Conservation (phyloP, 2,113 vertebrate genomes). For the Fukomys damarensis region DNA sequence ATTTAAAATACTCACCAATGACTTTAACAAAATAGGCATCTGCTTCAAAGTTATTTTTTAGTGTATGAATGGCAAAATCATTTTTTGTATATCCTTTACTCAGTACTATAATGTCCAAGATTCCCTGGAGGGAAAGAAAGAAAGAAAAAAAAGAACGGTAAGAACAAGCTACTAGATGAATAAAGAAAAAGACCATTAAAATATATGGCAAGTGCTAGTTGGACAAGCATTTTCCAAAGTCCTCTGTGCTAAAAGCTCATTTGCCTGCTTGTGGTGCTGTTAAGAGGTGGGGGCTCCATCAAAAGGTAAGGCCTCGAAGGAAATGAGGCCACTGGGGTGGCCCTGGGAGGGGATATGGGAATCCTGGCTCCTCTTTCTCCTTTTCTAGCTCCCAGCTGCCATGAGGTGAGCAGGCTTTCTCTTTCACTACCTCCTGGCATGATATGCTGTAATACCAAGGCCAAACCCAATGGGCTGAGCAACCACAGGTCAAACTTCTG, state of each 20-base stretch:
- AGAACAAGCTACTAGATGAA: background rate
- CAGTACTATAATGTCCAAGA: slow-evolving; percentile 96
- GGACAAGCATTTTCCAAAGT: background rate
- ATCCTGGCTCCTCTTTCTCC: background rate
- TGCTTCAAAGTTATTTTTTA: slow-evolving; percentile 98
- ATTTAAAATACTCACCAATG: slow-evolving; percentile 92
- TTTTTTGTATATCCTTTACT: slow-evolving; percentile 87
- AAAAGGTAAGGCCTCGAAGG: background rate
- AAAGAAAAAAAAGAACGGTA: slow-evolving; percentile 69
- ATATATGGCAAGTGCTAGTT: background rate
- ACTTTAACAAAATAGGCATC: slow-evolving; percentile 99
- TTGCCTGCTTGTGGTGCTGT: background rate
- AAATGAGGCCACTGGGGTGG: background rate
- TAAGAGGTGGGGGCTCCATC: background rate
- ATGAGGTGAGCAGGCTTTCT: background rate
- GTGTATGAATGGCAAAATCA: slow-evolving; percentile 91
- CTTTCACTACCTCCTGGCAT: background rate
- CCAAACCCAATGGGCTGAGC: background rate
- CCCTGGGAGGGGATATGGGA: no score
- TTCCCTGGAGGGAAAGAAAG: slow-evolving; percentile 88
- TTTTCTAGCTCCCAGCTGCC: background rate
- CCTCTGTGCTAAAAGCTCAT: background rate
- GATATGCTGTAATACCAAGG: background rate
- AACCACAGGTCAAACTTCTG: background rate
- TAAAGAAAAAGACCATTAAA: background rate